Evolutionary conservation across 1,140 invertebrate genomes (phyloP), one percentile per base, ranked within the genome.

Genomic region (Patella vulgata): DNA sequence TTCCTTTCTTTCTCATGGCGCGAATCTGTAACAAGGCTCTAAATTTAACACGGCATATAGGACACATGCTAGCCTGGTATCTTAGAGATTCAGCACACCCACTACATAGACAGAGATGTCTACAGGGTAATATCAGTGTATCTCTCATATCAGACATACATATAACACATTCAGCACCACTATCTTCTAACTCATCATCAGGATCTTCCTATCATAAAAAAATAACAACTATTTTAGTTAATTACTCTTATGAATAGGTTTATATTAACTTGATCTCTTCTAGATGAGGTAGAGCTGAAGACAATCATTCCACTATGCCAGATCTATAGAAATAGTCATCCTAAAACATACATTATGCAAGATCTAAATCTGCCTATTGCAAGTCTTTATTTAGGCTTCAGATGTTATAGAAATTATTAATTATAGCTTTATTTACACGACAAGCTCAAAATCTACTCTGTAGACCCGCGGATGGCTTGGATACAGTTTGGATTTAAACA

Each of bases 81-180:
- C 95, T 87, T 50, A 99, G 85, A 0, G 95, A 97, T 84, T 99
- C 96, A 0, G 96, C 97, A 85, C 97, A 99, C 0, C 91, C 91
- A 84, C 97, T 96, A 82, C 98, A 99, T 55, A 99, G 85, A 80
- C 98, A 99, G 17, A 99, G 88, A 86, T 99, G 98, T 31, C 97
- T 89, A 81, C 98, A 99, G 0, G 98, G 98, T 66, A 99, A 86
- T 71, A 99, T 99, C 21, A 99, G 86, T 0, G 98, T 99, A 82
- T 99, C 97, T 0, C 97, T 87, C 14, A 95, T 91, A 81, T 99
- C 96, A 78, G 93, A 96, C 95, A 99, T 98, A 82, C 97, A 99
- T 78, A 99, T 99, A 12, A 99, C 97, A 86, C 98, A 99, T 86
- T 99, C 98, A 11, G 93, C 93, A 17, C 96, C 94, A 81, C 94